phyloP scores from a whole-genome alignment of 2,888 invertebrate species.

The Dasysyrphus tricinctus region DNA sequence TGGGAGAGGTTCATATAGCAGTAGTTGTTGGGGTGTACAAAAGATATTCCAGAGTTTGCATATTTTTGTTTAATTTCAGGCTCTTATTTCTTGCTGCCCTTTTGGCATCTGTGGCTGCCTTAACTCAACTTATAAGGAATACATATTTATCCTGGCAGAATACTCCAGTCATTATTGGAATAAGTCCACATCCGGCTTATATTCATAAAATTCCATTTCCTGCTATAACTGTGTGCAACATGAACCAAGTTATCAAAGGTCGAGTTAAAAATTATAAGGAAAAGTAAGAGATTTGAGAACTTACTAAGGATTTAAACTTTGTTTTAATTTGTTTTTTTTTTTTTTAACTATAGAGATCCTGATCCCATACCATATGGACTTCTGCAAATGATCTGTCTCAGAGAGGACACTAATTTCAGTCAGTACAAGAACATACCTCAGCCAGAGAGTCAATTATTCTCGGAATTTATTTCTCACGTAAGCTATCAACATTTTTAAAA shows the following conservation, averaged over 20 bases:
- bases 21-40: neutral
- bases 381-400: conserved; percentile 25
- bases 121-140: conserved; percentile 87
- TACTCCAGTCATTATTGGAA: conserved; percentile 90
- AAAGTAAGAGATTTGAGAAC: neutral
- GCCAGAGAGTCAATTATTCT: conserved; percentile 1
- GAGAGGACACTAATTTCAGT: conserved; percentile 30
- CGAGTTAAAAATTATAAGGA: conserved; percentile 23
- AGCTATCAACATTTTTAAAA: no score
- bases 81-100: conserved; percentile 8
- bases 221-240: conserved; percentile 92
- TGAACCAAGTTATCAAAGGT: conserved; percentile 90
- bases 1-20: conserved; percentile 77
- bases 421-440: conserved; percentile 9
- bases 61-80: neutral
- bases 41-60: neutral
- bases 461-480: neutral
- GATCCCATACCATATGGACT: conserved; percentile 25
- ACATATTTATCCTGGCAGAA: conserved; percentile 89
- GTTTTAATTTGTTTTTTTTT: neutral
- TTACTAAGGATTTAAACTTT: neutral
- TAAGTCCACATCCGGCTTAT: conserved; percentile 89
- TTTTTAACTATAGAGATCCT: conserved; percentile 6
- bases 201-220: conserved; percentile 91
- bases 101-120: neutral